These are phyloP conservation scores for Galemys pyrenaicus DNA, from an alignment of 2,113 vertebrate genomes.

Conservation along the genomic window DNA sequence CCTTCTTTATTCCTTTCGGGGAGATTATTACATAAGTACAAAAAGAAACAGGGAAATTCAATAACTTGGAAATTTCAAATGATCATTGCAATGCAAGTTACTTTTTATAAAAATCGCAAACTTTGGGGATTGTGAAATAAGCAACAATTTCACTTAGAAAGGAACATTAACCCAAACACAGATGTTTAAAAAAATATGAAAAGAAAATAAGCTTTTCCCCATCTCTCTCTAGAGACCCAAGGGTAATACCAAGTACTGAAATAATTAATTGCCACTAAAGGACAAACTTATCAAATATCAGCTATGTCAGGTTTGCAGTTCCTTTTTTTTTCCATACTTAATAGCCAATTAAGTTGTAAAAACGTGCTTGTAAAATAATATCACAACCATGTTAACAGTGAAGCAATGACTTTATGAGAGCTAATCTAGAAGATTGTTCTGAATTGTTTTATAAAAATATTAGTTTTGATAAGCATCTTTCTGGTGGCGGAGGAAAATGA, in stretches of 20 bases:
- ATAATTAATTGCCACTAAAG: conserved; percentile 73
- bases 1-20: neutral
- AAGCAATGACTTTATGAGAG: neutral
- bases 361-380: conserved; percentile 46
- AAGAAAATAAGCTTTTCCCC: conserved; percentile 24
- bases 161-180: conserved; percentile 41
- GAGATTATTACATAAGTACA: neutral
- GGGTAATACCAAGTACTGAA: conserved; percentile 59
- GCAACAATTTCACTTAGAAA: conserved; percentile 37
- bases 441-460: conserved; percentile 50
- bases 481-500: conserved; percentile 15
- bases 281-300: conserved; percentile 62
- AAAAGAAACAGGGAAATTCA: neutral
- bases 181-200: conserved; percentile 25
- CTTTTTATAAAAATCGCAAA: neutral
- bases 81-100: neutral
- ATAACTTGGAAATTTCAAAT: conserved; percentile 25
- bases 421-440: neutral
- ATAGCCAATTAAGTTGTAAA: conserved; percentile 67
- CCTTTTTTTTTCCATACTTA: conserved; percentile 49
- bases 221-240: conserved; percentile 27
- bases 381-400: conserved; percentile 14
- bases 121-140: conserved; percentile 45
- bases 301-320: conserved; percentile 55
- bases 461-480: conserved; percentile 35